Conservation (phyloP, 2,113 vertebrate genomes). For the Seriola aureovittata region DNA sequence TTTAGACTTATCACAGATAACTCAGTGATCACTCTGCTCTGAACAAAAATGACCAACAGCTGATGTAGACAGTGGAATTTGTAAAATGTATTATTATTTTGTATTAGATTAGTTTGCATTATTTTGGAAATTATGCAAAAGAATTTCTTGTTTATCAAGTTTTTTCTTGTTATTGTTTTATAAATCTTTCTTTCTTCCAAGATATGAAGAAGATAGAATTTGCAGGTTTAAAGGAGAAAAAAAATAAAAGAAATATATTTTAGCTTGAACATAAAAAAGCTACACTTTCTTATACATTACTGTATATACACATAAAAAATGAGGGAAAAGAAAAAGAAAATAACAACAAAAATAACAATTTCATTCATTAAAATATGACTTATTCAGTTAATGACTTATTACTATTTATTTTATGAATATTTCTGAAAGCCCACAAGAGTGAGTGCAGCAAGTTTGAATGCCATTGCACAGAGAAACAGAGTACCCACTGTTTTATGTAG, state of each 20-base stretch:
- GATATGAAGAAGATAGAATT: too few relatives aligned
- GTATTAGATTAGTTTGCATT: neutral
- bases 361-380: neutral
- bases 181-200: too few relatives aligned
- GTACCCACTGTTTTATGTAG: neutral
- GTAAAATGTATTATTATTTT: neutral
- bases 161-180: neutral
- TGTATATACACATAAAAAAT: too few relatives aligned
- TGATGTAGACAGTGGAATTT: neutral
- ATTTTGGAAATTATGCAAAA: too few relatives aligned
- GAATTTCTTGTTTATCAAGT: neutral
- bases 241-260: too few relatives aligned
- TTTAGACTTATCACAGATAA: conserved; percentile 43
- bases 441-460: neutral
- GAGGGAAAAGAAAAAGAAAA: neutral
- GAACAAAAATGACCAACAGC: conserved; percentile 3
- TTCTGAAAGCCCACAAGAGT: neutral
- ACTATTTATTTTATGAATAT: too few relatives aligned
- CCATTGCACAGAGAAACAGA: neutral
- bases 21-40: conserved; percentile 15
- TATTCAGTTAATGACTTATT: too few relatives aligned
- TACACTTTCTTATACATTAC: neutral
- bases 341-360: neutral
- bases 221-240: too few relatives aligned
- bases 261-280: neutral